Base-by-base conservation (phyloP, 2,888 invertebrate genomes). In the Rapana venosa region DNA sequence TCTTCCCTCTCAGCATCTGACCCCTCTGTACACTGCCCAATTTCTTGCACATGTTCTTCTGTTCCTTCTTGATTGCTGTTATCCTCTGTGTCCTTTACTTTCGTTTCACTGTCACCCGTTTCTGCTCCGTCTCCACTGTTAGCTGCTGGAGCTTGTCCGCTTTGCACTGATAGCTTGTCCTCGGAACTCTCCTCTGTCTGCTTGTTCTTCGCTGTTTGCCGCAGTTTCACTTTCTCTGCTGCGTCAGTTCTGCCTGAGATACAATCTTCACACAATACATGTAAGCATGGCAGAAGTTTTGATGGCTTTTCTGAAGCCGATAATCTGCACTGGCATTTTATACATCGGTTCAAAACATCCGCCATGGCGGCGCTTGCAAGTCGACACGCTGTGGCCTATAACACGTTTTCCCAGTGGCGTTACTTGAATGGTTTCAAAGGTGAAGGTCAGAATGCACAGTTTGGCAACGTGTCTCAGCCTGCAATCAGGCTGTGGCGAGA, bases 211-310 rank as follows among this genome's bases (percentile, higher is more conserved):
- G 87, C 88, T 20, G 89, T 90, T 20, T 89, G 90, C 22, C 88
- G 88, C 26, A 79, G 61, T 58, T 86, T 90, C 20, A n/a, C 79
- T 88, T 90, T 61, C 87, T 89, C 13, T 88, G 87, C 58, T 89
- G 89, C 13, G 84, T 88, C 87, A 90, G 91, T 91, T 20, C 91
- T 87, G 15, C 91, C 92, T 66, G 93, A 89, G 96, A 95, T 92
- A 95, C 96, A 93, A 96, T 97, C 87, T 94, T 95, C 96, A 87
- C 98, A 98, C 91, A 98, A 97, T 88, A 98, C 98, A 96, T 98
- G 98, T 93, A 98, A 97, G 96, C 98, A 98, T 96, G 98, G 98
- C 95, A 98, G 97, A 91, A 98, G 97, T 96, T 98, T 98, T 70
- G 98, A 90, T 35, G 91, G 87, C 36, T 90, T 90, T 20, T 91